Evolutionary conservation across 2,888 invertebrate genomes (phyloP), one percentile per base, ranked within the genome.

Genomic region (Silvanus unidentatus): DNA sequence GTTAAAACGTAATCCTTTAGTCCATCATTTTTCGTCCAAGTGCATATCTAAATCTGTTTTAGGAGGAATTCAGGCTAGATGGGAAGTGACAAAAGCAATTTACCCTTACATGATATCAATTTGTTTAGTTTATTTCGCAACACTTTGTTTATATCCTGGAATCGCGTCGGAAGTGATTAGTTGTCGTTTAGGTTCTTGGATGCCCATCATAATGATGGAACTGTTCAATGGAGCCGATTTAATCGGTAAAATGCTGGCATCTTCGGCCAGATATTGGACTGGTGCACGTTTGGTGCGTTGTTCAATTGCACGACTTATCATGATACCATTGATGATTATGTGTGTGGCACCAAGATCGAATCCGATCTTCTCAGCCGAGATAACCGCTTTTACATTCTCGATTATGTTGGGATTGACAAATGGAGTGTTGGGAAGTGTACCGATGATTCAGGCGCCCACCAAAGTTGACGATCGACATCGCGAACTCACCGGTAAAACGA

Each of bases 41-140:
- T n/a, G n/a, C n/a, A n/a, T n/a, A n/a, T n/a, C n/a, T n/a, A n/a
- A n/a, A n/a, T n/a, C n/a, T n/a, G n/a, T 70, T 69, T 15, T 66
- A 89, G 88, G 81, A 52, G 86, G 86, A 2, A 70, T 86, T 1
- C 63, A 76, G 43, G 82, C 86, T 1, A 77, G 93, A 27, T 82
- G 86, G 80, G 83, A 86, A 49, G 91, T 92, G 1, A 85, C 90
- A 0, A 85, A 86, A 55, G 79, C 84, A 1, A 88, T 93, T 52
- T 92, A 89, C 72, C 92, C 91, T 0, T 91, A 91, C 71, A 94
- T 94, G 92, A 78, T 88, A 32, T 86, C 89, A 15, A 93, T 94
- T 55, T 87, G 86, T 0, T 72, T 90, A 48, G 91, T 91, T 1
- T 94, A 94, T 68, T 89, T 91, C 65, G 89, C 92, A 0, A 94